phyloP scores from a whole-genome alignment of 2,797 vertebrate genomes.

The Geotrypetes seraphini region DNA sequence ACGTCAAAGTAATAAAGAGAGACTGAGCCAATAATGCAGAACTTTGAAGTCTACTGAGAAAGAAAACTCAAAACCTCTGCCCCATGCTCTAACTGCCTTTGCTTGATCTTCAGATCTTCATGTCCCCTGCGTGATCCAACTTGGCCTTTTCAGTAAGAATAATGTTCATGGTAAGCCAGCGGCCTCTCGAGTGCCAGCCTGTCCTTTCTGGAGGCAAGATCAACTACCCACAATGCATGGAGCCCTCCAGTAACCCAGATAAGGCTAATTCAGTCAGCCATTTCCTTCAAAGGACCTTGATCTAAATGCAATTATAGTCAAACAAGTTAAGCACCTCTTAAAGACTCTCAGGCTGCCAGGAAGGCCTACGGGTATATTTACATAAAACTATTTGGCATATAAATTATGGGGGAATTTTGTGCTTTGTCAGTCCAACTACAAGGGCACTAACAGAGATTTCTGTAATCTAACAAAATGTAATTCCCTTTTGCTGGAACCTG shows the following conservation, averaged over 20 bases:
- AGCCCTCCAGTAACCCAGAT: constrained; percentile 63
- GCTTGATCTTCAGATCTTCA: constrained; percentile 51
- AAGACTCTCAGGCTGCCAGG: constrained; percentile 29
- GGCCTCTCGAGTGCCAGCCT: constrained; percentile 51
- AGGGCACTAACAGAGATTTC: constrained; percentile 29
- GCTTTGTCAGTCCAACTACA: constrained; percentile 29
- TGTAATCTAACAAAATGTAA: constrained; percentile 30
- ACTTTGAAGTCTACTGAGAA: constrained; percentile 13
- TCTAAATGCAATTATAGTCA: constrained; percentile 64
- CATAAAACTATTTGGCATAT: constrained; percentile 45
- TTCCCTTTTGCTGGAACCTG: constrained; percentile 22
- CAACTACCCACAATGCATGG: constrained; percentile 51
- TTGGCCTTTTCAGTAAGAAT: constrained; percentile 61
- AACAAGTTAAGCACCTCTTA: constrained; percentile 60
- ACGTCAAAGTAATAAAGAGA: constrained; percentile 8
- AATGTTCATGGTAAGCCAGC: constrained; percentile 67
- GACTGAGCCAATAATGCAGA: background rate
- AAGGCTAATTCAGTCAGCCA: constrained; percentile 79
- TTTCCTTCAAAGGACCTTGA: constrained; percentile 89
- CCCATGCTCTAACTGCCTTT: constrained; percentile 4
- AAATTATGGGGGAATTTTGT: constrained; percentile 41
- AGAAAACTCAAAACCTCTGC: constrained; percentile 11
- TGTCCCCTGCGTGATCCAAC: constrained; percentile 62
- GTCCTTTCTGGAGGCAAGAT: constrained; percentile 87
- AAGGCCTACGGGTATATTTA: constrained; percentile 44